Conservation (phyloP, 2,113 vertebrate genomes). For the Cynocephalus volans region DNA sequence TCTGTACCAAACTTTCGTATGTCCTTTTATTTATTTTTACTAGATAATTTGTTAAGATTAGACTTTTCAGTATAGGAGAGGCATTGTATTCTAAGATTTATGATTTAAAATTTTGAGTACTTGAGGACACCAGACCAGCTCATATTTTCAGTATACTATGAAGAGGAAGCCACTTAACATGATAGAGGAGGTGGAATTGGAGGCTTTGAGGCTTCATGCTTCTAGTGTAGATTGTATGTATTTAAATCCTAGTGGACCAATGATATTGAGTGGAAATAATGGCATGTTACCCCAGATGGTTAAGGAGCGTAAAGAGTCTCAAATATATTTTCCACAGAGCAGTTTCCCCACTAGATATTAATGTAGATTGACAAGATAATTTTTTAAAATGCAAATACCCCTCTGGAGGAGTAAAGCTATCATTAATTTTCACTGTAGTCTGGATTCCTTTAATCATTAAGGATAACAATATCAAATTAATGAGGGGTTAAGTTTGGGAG, state of each 20-base stretch:
- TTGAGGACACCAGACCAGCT: not conserved
- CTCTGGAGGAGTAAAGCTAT: not conserved
- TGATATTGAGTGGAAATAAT: conserved; percentile 35
- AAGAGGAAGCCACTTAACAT: not conserved
- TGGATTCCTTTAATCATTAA: not conserved
- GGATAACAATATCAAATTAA: conserved; percentile 5
- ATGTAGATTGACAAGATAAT: not conserved
- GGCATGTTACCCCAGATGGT: not conserved
- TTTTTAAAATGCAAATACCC: conserved; percentile 35
- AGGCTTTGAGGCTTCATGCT: not conserved
- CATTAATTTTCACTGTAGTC: conserved; percentile 7
- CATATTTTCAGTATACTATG: not conserved
- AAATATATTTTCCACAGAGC: conserved; percentile 1
- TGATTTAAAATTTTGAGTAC: conserved; percentile 17
- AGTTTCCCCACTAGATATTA: not conserved
- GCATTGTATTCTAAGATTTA: not conserved
- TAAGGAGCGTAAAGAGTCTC: not conserved
- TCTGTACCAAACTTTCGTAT: conserved; percentile 16
- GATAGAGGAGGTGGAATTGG: not conserved
- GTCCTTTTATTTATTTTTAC: not conserved
- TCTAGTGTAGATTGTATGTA: not conserved
- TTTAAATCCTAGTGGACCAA: not conserved
- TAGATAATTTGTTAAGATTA: not conserved
- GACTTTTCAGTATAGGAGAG: conserved; percentile 32
- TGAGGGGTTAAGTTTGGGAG: not conserved